Evolutionary conservation across 2,113 vertebrate species (phyloP).

Genomic region (Campylorhamphus procurvoides): DNA sequence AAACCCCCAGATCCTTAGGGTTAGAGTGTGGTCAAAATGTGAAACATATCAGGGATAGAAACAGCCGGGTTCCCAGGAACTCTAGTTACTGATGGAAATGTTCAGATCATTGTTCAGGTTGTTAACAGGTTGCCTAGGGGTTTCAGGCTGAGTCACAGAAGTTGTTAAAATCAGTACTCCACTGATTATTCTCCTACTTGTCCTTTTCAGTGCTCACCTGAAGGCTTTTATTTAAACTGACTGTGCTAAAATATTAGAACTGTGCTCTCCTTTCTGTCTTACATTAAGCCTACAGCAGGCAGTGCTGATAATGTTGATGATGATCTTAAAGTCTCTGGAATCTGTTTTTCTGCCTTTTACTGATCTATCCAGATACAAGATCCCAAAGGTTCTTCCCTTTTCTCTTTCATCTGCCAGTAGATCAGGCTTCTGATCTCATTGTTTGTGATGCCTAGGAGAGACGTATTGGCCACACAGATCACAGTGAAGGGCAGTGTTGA

Average conservation of each 20-base stretch:
- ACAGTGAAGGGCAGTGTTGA: constrained; percentile 33
- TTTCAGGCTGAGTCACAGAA: neutral
- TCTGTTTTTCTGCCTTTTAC: constrained; percentile 1
- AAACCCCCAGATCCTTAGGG: neutral
- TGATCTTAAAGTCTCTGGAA: constrained; percentile 23
- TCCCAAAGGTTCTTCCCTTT: constrained; percentile 25
- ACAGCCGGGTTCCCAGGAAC: neutral
- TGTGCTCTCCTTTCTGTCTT: neutral
- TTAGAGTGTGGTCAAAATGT: neutral
- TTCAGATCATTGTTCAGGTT: neutral
- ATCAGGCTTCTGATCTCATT: constrained; percentile 31
- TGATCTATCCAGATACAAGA: constrained; percentile 24
- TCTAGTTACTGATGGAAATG: neutral
- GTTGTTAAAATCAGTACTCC: neutral
- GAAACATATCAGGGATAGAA: neutral
- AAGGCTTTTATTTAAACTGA: neutral
- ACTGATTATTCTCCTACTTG: neutral
- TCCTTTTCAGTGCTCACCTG: neutral
- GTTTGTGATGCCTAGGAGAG: neutral
- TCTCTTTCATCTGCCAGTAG: constrained; percentile 16
- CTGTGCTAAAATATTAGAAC: neutral
- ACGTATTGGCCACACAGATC: constrained; percentile 37
- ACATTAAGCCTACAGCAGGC: neutral
- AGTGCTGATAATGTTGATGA: neutral
- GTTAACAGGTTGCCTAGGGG: neutral